A percentile compares a stretch with the other conserved stretches of the same genome.
phyloP scores from a whole-genome alignment of 1,140 invertebrate genomes.

The Drosophila yakuba region DNA sequence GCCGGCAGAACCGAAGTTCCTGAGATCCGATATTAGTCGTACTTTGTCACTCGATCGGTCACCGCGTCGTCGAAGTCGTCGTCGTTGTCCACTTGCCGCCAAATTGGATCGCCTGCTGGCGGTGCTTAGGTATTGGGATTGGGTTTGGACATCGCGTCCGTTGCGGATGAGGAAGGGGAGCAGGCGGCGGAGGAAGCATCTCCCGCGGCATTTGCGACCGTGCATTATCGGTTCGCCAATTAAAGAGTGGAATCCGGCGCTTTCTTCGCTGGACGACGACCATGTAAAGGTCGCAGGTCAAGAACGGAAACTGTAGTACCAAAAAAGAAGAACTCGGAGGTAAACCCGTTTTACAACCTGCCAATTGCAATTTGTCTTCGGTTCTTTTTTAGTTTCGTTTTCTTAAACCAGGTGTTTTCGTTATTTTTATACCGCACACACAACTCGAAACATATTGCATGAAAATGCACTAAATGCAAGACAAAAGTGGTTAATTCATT shows the following conservation, averaged over 20 bases:
- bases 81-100: constrained; percentile 53
- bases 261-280: constrained; percentile 14
- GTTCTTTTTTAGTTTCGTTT: constrained; percentile 3
- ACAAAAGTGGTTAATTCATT: neutral
- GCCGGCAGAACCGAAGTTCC: constrained; percentile 61
- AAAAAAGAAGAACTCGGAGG: constrained; percentile 50
- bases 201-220: constrained; percentile 1
- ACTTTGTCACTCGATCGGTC: constrained; percentile 66
- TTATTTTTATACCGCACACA: neutral
- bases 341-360: constrained; percentile 69
- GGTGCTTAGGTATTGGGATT: neutral
- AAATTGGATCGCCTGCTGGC: neutral
- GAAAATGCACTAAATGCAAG: neutral
- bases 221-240: neutral
- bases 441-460: neutral
- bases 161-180: constrained; percentile 6
- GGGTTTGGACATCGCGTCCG: neutral
- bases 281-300: constrained; percentile 69
- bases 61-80: constrained; percentile 3
- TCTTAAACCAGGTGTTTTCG: neutral
- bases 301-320: constrained; percentile 49
- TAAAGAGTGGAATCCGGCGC: constrained; percentile 7
- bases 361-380: constrained; percentile 44
- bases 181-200: neutral
- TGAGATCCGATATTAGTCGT: constrained; percentile 29